Evolutionary conservation across 2,113 vertebrate genomes (phyloP).

Genomic region (Saguinus imperator): DNA sequence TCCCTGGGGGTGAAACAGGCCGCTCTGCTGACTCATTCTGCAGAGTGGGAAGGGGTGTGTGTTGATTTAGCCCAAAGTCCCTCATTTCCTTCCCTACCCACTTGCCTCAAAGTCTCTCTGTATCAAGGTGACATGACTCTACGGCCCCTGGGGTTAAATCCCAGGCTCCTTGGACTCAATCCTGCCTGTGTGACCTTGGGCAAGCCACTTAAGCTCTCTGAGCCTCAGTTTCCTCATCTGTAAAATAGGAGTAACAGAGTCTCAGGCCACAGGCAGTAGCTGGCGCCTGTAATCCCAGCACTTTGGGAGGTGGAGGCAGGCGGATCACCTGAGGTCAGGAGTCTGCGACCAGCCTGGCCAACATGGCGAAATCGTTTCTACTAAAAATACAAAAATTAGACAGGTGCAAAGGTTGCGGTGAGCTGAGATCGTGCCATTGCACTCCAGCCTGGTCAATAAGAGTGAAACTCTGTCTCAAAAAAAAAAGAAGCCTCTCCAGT

Average conservation of each 20-base stretch:
- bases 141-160: neutral
- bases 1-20: too few relatives aligned
- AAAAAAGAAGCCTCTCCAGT: neutral
- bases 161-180: neutral
- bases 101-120: neutral
- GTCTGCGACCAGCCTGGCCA: neutral
- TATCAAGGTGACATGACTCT: fast-evolving
- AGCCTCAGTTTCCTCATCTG: neutral
- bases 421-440: neutral
- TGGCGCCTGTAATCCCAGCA: neutral
- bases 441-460: neutral
- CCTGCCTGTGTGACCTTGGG: neutral
- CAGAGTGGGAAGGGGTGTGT: neutral
- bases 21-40: neutral
- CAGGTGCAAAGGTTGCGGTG: neutral
- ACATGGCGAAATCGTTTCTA: neutral
- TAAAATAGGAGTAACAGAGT: neutral
- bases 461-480: neutral
- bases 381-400: too few relatives aligned
- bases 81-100: neutral
- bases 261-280: neutral
- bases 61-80: neutral
- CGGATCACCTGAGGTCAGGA: neutral
- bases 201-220: neutral
- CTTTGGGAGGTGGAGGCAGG: neutral